Evolutionary conservation across 2,113 vertebrate species (phyloP).

Genomic region (Ptychochromis oligacanthus): DNA sequence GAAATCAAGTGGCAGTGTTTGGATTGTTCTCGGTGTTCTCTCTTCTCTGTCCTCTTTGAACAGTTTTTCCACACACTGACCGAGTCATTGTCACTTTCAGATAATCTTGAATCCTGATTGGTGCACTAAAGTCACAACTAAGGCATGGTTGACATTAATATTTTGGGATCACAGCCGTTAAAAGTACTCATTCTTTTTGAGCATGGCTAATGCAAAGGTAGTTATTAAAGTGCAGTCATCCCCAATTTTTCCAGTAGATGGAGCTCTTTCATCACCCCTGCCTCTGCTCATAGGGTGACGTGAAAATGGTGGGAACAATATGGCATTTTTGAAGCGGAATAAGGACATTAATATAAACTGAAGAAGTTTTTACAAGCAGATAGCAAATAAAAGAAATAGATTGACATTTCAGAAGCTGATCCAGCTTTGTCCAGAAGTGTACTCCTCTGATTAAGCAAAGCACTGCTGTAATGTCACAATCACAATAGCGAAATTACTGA

Average conservation of each 20-base stretch:
- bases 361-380: neutral
- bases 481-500: neutral
- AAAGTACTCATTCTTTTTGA: neutral
- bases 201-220: neutral
- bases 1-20: slow-evolving; percentile 6
- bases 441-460: neutral
- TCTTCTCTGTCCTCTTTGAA: neutral
- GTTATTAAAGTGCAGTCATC: too few species aligned
- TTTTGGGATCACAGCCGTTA: neutral
- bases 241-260: slow-evolving; percentile 21
- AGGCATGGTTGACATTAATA: neutral
- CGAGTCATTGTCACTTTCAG: neutral
- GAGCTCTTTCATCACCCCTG: neutral
- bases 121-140: neutral
- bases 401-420: neutral
- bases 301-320: neutral
- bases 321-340: too few species aligned
- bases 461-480: neutral
- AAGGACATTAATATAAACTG: neutral
- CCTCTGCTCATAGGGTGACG: neutral
- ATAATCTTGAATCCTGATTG: neutral
- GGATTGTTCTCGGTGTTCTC: neutral
- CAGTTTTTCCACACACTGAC: neutral
- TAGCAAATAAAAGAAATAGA: neutral
- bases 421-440: neutral